These are phyloP conservation scores for Apis dorsata DNA, from an alignment of 1,140 invertebrate species.

Conservation along the genomic window DNA sequence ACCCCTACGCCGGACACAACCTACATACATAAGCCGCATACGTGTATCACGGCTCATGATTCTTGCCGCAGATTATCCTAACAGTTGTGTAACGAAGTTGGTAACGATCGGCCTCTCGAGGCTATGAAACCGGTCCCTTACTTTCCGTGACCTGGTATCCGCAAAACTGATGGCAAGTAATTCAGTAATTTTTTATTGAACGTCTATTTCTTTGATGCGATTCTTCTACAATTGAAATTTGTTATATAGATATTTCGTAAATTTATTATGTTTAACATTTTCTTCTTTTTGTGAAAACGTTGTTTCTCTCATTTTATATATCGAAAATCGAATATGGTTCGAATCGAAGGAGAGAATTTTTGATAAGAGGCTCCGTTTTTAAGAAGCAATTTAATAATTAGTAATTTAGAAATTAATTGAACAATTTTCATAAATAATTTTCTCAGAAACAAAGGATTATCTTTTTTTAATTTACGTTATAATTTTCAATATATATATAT, in stretches of 20 bases:
- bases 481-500: too few relatives aligned
- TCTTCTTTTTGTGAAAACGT: too few relatives aligned
- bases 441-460: too few relatives aligned
- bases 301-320: too few relatives aligned
- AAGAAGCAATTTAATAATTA: too few relatives aligned
- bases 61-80: slow-evolving; percentile 63
- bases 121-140: slow-evolving; percentile 28
- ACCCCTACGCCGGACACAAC: slow-evolving; percentile 46
- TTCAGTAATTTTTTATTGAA: not conserved
- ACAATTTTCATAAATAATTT: too few relatives aligned
- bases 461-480: too few relatives aligned
- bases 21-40: slow-evolving; percentile 32
- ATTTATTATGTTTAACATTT: not conserved
- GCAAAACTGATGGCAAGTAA: not conserved
- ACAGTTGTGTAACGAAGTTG: slow-evolving; percentile 66
- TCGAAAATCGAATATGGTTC: too few relatives aligned
- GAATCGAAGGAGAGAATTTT: too few relatives aligned
- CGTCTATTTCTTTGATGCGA: not conserved
- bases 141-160: not conserved
- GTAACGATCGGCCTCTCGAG: slow-evolving; percentile 56
- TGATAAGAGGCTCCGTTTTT: too few relatives aligned
- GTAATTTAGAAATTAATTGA: too few relatives aligned
- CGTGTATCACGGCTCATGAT: slow-evolving; percentile 57
- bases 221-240: not conserved
- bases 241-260: not conserved